Conservation (phyloP, 2,797 vertebrate species). For the Pangasius larnaudii region DNA sequence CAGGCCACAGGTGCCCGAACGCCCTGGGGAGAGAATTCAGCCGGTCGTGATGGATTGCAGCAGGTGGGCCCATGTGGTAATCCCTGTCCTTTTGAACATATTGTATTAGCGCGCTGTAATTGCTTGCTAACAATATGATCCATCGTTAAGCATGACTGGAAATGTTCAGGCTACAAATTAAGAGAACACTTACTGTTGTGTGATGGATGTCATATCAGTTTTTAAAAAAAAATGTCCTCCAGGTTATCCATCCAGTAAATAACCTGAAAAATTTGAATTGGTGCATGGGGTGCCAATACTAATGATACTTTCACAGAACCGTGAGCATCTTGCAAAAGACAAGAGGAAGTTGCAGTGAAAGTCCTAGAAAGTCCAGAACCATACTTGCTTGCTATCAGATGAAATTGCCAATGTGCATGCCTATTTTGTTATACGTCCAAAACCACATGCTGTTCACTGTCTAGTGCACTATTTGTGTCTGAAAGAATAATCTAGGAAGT, state of each 20-base stretch:
- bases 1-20: conserved; percentile 48
- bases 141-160: conserved; percentile 62
- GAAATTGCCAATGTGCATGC: neutral
- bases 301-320: neutral
- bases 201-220: neutral
- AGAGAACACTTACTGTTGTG: neutral
- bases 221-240: neutral
- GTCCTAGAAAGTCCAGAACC: neutral
- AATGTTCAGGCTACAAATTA: conserved; percentile 47
- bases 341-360: neutral
- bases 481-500: neutral
- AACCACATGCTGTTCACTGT: neutral
- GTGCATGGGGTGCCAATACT: neutral
- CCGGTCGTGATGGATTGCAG: conserved; percentile 65
- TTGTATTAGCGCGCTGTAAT: conserved; percentile 69
- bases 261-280: neutral
- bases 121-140: conserved; percentile 69
- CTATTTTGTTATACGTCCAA: neutral
- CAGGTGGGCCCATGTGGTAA: conserved; percentile 66
- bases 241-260: neutral
- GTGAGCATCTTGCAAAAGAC: neutral
- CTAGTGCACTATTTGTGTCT: neutral
- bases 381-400: neutral
- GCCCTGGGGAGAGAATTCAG: neutral
- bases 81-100: conserved; percentile 60